Evolutionary conservation across 2,888 invertebrate genomes (phyloP).

Genomic region (Polydesmus complanatus): DNA sequence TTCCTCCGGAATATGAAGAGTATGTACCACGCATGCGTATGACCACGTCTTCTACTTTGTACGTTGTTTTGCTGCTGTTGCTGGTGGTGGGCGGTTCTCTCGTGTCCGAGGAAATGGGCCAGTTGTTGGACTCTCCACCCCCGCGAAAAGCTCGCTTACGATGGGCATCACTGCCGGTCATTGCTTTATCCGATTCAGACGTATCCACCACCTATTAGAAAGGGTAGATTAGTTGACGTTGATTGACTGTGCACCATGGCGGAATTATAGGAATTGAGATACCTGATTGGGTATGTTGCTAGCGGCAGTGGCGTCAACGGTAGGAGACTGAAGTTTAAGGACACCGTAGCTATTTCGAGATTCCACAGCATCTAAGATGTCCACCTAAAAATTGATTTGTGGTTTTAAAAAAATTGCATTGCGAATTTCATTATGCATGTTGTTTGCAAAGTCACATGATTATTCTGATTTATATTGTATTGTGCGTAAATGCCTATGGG

Average conservation of each 20-base stretch:
- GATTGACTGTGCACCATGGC: neutral
- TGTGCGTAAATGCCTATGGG: too few relatives aligned
- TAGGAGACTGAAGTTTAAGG: constrained; percentile 21
- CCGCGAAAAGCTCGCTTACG: too few relatives aligned
- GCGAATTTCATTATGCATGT: too few relatives aligned
- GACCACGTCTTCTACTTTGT: constrained; percentile 63
- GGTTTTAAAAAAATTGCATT: too few relatives aligned
- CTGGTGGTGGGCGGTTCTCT: neutral
- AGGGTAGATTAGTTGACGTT: constrained; percentile 7
- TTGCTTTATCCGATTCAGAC: too few relatives aligned
- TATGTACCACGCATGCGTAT: constrained; percentile 41
- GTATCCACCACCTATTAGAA: constrained; percentile 5
- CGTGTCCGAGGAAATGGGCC: neutral
- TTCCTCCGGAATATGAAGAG: constrained; percentile 22
- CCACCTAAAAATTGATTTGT: constrained; percentile 25
- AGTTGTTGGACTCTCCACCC: too few relatives aligned
- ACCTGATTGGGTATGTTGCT: neutral
- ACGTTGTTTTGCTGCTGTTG: constrained; percentile 38
- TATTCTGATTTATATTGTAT: too few relatives aligned
- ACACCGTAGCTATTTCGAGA: constrained; percentile 24
- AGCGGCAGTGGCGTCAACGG: too few relatives aligned
- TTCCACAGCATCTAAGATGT: constrained; percentile 24
- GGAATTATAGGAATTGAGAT: neutral
- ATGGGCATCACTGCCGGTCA: too few relatives aligned
- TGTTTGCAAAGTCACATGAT: too few relatives aligned